Evolutionary conservation across 2,113 vertebrate species (phyloP).

Genomic region (Stomatorhinus ivindoensis): DNA sequence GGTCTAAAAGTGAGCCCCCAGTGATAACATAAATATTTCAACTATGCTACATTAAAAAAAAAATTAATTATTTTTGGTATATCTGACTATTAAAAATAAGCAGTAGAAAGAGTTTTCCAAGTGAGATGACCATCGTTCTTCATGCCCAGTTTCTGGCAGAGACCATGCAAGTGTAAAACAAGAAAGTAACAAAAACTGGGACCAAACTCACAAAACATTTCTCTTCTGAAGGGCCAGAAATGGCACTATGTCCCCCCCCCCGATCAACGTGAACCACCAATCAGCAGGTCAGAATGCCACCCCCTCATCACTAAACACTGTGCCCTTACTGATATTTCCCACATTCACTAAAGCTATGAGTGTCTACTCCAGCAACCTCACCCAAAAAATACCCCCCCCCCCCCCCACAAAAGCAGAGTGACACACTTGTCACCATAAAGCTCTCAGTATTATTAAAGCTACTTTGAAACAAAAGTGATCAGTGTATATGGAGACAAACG

Average conservation of each 20-base stretch:
- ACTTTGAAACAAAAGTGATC: conserved; percentile 9
- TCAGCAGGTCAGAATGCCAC: background rate
- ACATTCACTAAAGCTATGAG: conserved; percentile 17
- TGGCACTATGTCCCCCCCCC: background rate
- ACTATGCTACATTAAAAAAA: conserved; percentile 67
- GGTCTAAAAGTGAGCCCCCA: conserved; percentile 58
- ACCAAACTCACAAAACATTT: conserved; percentile 28
- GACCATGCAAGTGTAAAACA: conserved; percentile 64
- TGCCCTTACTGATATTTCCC: background rate
- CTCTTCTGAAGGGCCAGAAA: background rate
- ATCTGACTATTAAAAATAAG: conserved; percentile 52
- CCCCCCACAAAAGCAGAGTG: conserved; percentile 1
- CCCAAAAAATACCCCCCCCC: background rate
- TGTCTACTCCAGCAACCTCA: background rate
- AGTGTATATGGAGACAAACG: conserved; percentile 17
- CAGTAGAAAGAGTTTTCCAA: conserved; percentile 50
- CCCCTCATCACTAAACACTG: background rate
- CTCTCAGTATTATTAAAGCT: conserved; percentile 42
- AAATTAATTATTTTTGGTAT: conserved; percentile 76
- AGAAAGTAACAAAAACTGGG: conserved; percentile 37
- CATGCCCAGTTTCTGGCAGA: conserved; percentile 80
- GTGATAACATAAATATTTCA: conserved; percentile 63
- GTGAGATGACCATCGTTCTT: conserved; percentile 71
- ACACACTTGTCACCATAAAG: conserved; percentile 44
- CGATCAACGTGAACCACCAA: background rate